Conservation (phyloP, 2,797 vertebrate genomes). For the Natrix natrix region DNA sequence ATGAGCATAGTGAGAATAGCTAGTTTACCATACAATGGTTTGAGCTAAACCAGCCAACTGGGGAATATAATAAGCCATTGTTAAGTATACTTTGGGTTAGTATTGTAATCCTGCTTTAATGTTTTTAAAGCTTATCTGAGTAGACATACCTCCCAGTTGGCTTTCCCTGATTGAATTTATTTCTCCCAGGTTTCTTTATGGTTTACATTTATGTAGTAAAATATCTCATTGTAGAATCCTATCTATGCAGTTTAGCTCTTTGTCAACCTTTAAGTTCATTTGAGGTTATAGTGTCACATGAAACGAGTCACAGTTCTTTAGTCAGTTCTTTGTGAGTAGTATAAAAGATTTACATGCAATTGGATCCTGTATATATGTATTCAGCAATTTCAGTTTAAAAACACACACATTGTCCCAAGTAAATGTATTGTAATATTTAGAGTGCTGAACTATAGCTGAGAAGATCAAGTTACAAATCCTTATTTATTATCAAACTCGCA, state of each 20-base stretch:
- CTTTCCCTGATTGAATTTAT: background rate
- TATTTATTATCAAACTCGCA: background rate
- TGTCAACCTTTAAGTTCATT: background rate
- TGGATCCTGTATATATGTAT: background rate
- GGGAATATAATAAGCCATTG: background rate
- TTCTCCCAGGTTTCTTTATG: background rate
- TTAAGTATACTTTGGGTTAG: background rate
- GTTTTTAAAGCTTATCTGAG: background rate
- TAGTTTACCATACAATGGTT: background rate
- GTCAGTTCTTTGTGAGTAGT: background rate
- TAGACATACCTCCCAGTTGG: no score
- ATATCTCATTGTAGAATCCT: background rate
- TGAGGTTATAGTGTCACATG: background rate
- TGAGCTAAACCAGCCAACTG: background rate
- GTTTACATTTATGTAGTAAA: background rate
- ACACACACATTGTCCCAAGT: background rate
- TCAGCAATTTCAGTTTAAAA: background rate
- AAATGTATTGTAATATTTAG: background rate
- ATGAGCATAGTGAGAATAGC: background rate
- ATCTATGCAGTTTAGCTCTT: background rate
- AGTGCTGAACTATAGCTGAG: background rate
- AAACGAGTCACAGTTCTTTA: background rate
- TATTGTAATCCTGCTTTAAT: background rate
- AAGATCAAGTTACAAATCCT: background rate
- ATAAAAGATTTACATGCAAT: background rate